Base-by-base conservation (phyloP, 2,797 vertebrate species). In the Phataginus tricuspis region DNA sequence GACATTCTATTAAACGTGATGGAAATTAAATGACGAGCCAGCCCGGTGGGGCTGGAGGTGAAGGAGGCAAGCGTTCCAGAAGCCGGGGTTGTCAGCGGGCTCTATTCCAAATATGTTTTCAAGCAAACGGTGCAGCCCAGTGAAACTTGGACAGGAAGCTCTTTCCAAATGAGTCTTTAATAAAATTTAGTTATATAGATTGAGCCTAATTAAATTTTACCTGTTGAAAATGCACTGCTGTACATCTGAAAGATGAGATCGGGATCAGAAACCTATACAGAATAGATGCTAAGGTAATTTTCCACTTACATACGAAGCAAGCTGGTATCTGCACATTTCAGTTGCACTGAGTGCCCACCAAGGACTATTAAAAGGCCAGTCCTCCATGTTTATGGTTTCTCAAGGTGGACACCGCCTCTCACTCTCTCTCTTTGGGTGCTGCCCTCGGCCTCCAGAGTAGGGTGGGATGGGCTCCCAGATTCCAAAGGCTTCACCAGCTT, bases 161-260 rank as follows among this genome's bases (percentile, higher is more conserved):
- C 92, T 95, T 95, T 97, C 96, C 98, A 98, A 98, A 97, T 31
- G 84, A 90, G 94, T 97, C 96, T 98, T 98, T 96, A 98, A 98
- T 98, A 98, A 98, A 98, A 98, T 98, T 97, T 96, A 98, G 93
- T 97, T 96, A 96, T 63, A 97, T 95, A 98, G 98, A 98, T 97
- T 96, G 97, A 98, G 98, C 89, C 97, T 98, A 98, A 99, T 98
- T 98, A 98, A 98, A 96, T 98, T 98, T 96, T 72, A 96, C 63
- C 96, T 97, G 12, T 91, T 98, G 89, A 95, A 97, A 96, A 97
- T 4, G 84, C 71, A 78, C 87, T 59, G 68, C 95, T 66, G 92
- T 97, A 72, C 88, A 85, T 93, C 94, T 97, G 96, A 97, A 97
- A 68, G 77, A 98, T 96, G 96, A 97, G 84, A 90, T 95, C 0